Evolutionary conservation across 2,888 invertebrate species (phyloP).

Genomic region (Ennomos quercinarius): DNA sequence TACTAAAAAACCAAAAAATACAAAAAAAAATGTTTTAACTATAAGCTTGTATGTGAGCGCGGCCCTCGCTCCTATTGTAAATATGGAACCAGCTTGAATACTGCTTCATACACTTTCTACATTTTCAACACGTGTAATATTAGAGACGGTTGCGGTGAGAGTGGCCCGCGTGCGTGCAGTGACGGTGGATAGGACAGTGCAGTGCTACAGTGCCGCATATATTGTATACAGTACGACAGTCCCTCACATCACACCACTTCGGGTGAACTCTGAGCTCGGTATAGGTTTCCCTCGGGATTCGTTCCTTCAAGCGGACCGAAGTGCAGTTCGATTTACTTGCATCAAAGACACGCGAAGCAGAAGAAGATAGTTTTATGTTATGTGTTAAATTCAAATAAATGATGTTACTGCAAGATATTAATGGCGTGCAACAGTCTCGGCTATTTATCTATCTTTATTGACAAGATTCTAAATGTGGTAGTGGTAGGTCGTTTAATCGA

Average conservation of each 20-base stretch:
- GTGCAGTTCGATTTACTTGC: constrained; percentile 30
- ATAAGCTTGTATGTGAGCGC: constrained; percentile 69
- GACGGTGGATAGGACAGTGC: constrained; percentile 4
- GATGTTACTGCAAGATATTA: constrained; percentile 31
- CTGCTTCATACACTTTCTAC: constrained; percentile 77
- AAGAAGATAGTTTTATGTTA: constrained; percentile 37
- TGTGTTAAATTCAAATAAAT: constrained; percentile 32
- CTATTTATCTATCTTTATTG: constrained; percentile 20
- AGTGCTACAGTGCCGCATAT: constrained; percentile 11
- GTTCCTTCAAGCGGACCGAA: constrained; percentile 32
- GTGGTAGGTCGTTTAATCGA: constrained; percentile 34
- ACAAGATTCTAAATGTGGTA: constrained; percentile 37
- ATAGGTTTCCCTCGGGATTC: constrained; percentile 36
- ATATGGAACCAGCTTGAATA: constrained; percentile 70
- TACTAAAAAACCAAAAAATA: constrained; percentile 48
- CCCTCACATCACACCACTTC: constrained; percentile 18
- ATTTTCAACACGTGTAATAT: constrained; percentile 71
- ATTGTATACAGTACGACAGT: constrained; percentile 18
- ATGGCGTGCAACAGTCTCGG: constrained; percentile 45
- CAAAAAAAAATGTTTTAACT: constrained; percentile 60
- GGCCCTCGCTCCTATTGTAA: constrained; percentile 67
- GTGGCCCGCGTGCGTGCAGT: constrained; percentile 2
- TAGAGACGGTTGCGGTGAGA: constrained; percentile 52
- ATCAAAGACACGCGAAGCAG: constrained; percentile 40
- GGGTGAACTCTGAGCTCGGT: constrained; percentile 26